phyloP scores from a whole-genome alignment of 2,888 invertebrate species.

The Spisula solida region DNA sequence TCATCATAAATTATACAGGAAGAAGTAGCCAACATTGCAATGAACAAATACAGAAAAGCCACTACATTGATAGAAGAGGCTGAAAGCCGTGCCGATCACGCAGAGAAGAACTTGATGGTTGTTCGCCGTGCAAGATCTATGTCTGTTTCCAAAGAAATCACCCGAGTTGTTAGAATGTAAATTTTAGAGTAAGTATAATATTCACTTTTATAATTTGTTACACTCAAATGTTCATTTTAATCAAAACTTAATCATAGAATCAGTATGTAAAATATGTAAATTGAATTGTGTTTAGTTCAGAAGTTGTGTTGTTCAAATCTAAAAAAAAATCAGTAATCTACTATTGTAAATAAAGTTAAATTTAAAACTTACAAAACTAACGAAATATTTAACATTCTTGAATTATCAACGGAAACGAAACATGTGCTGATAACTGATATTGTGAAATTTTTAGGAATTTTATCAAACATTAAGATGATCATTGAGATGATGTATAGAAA shows the following conservation, averaged over 20 bases:
- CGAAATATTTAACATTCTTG: background rate
- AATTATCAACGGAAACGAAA: background rate
- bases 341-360: no score
- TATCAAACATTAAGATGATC: background rate
- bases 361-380: background rate
- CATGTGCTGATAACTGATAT: background rate
- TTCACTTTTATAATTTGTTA: background rate
- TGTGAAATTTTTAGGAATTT: background rate
- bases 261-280: no score
- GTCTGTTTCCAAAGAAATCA: slow-evolving; percentile 86
- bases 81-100: slow-evolving; percentile 84
- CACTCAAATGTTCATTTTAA: no score
- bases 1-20: slow-evolving; percentile 80
- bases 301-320: no score
- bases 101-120: slow-evolving; percentile 85
- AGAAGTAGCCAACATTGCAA: slow-evolving; percentile 87
- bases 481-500: background rate
- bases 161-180: slow-evolving; percentile 82
- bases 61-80: slow-evolving; percentile 87
- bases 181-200: slow-evolving; percentile 50
- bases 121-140: slow-evolving; percentile 85
- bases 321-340: no score
- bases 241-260: no score
- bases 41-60: slow-evolving; percentile 88
- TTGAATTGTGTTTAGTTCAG: no score